Base-by-base conservation (phyloP, 2,888 invertebrate genomes). In the Conops quadrifasciatus region DNA sequence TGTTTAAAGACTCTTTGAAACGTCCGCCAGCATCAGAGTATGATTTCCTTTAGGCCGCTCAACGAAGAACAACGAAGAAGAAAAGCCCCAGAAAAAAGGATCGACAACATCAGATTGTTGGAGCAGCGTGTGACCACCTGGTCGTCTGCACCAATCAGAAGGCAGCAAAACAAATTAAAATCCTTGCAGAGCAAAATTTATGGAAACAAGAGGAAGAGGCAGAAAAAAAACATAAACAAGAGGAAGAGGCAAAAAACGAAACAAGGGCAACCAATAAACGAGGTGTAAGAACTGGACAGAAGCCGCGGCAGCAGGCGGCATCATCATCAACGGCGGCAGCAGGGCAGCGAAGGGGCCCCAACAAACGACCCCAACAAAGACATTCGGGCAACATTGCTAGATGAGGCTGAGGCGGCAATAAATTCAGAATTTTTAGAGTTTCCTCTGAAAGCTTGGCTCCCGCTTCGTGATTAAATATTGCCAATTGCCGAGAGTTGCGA, bases 101-200 rank as follows among this genome's bases (percentile, higher is more conserved):
- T 19, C 36, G 19, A 59, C 36, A 56, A 63, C 53, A 58, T 63
- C 47, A 58, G 53, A 62, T 53, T 43, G 56, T 43, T n/a, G 36
- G 59, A 51, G 63, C 60, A 78, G 77, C 77, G 81, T 78, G 82
- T 80, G 84, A 80, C 84, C 84, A 84, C 84, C 84, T 84, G 84
- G 82, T 79, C 81, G 77, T 80, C 75, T 79, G 74, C 74, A 75
- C 84, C 84, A 84, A 84, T 84, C 82, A 80, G 79, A 77, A 76
- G 66, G 49, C 73, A 79, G 79, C 80, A 81, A 77, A 80, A 76
- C 78, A 79, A 83, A 82, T 82, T 82, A 83, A 75, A 65, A 71
- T 71, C 64, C 24, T 70, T 70, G 21, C 64, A 63, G 67, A 49
- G 66, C 65, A 65, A 30, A 63, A 68, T 68, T 60, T 60, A 65